A percentile compares a stretch with the other conserved stretches of the same genome.
Evolutionary conservation across 2,113 vertebrate species (phyloP).

Genomic region (Phoenicopterus ruber): DNA sequence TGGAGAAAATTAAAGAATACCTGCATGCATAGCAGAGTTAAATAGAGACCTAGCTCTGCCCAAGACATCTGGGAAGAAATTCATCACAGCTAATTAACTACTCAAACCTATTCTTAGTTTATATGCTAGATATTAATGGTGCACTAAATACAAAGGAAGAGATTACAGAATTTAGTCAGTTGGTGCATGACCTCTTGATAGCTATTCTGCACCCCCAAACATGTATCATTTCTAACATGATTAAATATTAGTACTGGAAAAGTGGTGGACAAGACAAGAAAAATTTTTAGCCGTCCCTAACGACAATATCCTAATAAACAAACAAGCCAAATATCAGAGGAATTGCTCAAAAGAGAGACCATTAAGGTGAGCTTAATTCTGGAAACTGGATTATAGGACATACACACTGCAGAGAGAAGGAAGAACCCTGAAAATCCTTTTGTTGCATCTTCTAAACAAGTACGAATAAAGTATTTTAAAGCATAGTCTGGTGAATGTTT

Average conservation of each 20-base stretch:
- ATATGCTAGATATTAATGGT: neutral
- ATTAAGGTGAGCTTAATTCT: neutral
- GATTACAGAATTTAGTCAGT: neutral
- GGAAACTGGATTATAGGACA: neutral
- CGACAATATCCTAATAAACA: neutral
- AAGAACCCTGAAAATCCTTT: neutral
- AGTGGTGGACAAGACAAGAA: neutral
- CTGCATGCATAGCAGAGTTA: neutral
- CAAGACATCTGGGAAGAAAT: neutral
- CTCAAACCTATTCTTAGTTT: neutral
- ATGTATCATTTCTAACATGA: neutral
- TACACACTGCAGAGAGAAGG: neutral
- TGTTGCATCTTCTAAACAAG: neutral
- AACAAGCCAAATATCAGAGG: neutral
- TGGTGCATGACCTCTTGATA: neutral
- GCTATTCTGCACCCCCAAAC: neutral
- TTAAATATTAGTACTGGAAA: neutral
- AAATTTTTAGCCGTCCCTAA: neutral
- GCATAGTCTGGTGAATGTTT: neutral
- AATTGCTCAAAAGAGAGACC: neutral
- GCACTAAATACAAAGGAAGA: neutral
- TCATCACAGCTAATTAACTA: neutral
- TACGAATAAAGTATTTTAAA: neutral
- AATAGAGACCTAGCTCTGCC: neutral
- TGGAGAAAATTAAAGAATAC: neutral